A percentile compares a stretch with the other conserved stretches of the same genome.
phyloP scores from a whole-genome alignment of 64 coral and sea anemone genomes.

The Dendrophyllia cribrosa region DNA sequence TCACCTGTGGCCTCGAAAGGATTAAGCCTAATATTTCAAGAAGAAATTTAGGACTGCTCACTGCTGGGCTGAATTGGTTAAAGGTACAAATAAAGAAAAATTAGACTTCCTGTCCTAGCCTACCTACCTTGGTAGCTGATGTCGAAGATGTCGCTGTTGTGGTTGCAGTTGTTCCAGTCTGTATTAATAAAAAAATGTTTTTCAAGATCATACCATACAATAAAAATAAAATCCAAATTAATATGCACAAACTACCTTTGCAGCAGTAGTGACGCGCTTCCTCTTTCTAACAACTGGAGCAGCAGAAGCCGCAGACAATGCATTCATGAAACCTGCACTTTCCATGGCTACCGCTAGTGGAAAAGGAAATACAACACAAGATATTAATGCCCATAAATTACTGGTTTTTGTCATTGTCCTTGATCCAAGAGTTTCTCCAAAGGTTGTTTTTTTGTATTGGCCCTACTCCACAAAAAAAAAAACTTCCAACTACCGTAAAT shows the following conservation, averaged over 20 bases:
- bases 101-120: neutral
- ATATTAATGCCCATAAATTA: too few species aligned
- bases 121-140: constrained; percentile 66
- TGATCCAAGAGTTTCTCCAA: too few species aligned
- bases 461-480: too few species aligned
- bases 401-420: too few species aligned
- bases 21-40: too few species aligned
- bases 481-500: too few species aligned
- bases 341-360: constrained; percentile 83
- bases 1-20: too few species aligned
- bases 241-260: constrained; percentile 60
- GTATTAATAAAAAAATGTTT: constrained; percentile 5
- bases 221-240: too few species aligned
- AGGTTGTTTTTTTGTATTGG: too few species aligned
- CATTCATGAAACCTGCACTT: constrained; percentile 96
- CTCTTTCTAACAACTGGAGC: constrained; percentile 74
- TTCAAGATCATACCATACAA: neutral
- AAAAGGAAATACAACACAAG: neutral
- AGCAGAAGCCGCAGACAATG: constrained; percentile 80
- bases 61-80: too few species aligned
- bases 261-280: constrained; percentile 45
- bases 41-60: too few species aligned
- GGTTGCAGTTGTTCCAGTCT: constrained; percentile 68
- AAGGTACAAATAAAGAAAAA: too few species aligned
- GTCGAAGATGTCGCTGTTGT: constrained; percentile 56